Evolutionary conservation across 2,888 invertebrate genomes (phyloP), one percentile per base, ranked within the genome.

Genomic region (Watsonalla binaria): DNA sequence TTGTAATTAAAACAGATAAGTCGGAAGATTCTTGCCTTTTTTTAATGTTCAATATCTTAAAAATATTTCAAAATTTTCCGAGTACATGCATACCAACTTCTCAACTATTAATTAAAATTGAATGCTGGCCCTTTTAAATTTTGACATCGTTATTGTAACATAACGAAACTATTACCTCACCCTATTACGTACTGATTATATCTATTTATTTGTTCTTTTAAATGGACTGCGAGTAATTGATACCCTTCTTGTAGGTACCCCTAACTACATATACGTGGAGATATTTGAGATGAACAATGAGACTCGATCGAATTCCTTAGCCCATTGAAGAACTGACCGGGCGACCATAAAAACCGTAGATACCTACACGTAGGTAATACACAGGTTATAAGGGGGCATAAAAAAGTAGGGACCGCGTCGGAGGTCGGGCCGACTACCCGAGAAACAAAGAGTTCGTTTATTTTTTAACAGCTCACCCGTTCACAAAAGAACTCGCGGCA

Each of bases 401-500:
- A 90, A 90, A 90, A 90, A 87, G 82, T 80, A 82, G 85, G 84
- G 87, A 83, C 86, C 86, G 86, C 90, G 84, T 82, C 88, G 90
- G 90, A 90, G 90, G 90, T 90, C 90, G 90, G 84, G 71, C 79
- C 80, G 89, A 87, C 90, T 89, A 87, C 88, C 86, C 88, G 88
- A 90, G 90, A 90, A 90, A 90, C 90, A 90, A 90, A 90, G 89
- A 85, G 77, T 84, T 90, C 86, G 85, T 90, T 90, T 90, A 90
- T 90, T 90, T 90, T 90, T 90, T 90, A 90, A 90, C 90, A 90
- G 90, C 90, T 90, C 84, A 86, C 85, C 78, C 84, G 86, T 87
- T 86, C 86, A 90, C 88, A 90, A 90, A 88, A 87, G 88, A 84
- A 84, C 83, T 81, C 84, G 83, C 84, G 83, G 83, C 84, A 85